Evolutionary conservation across 2,888 invertebrate genomes (phyloP).

Genomic region (Hesperia comma): DNA sequence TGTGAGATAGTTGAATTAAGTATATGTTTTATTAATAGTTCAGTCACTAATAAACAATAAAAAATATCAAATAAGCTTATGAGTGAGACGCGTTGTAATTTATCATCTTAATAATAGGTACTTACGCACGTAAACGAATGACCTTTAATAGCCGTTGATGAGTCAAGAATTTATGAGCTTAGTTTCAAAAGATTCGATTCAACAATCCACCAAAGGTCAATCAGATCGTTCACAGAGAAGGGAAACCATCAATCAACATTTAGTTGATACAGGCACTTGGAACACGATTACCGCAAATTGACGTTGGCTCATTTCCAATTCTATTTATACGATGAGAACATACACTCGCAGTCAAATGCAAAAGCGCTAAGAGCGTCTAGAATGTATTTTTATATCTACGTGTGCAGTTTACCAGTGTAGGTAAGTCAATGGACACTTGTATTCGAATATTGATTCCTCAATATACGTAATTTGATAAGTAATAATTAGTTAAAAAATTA

Average conservation of each 20-base stretch:
- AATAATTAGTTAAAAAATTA: too few species aligned
- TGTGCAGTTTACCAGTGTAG: background rate
- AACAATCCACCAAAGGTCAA: conserved; percentile 59
- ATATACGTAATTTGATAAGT: too few species aligned
- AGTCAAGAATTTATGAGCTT: conserved; percentile 25
- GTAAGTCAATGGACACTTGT: too few species aligned
- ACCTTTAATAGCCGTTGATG: conserved; percentile 9
- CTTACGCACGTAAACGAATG: background rate
- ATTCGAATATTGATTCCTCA: too few species aligned
- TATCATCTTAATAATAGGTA: conserved; percentile 4
- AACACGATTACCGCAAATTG: conserved; percentile 72
- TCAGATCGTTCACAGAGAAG: conserved; percentile 61
- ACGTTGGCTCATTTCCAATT: conserved; percentile 73
- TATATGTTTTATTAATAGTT: conserved; percentile 1
- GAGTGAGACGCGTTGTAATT: background rate
- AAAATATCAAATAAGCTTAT: background rate
- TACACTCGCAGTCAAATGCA: conserved; percentile 40
- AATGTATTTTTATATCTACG: conserved; percentile 17
- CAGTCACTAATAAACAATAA: background rate
- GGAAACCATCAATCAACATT: conserved; percentile 76
- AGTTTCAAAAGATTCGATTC: conserved; percentile 50
- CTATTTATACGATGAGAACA: conserved; percentile 50
- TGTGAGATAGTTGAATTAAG: background rate
- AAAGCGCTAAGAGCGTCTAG: conserved; percentile 36
- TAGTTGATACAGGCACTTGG: conserved; percentile 73